Evolutionary conservation across 1,140 invertebrate species (phyloP).

Genomic region (Brachionus manjavacas): DNA sequence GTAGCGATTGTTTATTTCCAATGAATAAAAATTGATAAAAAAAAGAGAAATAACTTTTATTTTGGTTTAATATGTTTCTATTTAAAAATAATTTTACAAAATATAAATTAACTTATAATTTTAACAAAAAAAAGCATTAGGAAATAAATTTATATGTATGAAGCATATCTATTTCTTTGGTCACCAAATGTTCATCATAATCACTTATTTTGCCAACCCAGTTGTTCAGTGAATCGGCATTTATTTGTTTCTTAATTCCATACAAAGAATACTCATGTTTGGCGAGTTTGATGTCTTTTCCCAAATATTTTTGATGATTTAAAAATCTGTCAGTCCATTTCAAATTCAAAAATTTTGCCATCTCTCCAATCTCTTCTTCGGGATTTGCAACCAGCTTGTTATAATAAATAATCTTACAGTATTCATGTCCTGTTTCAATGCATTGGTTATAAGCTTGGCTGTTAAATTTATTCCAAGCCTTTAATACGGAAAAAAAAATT

Average conservation of each 20-base stretch:
- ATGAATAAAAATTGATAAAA: too few relatives aligned
- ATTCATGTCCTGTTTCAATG: not conserved
- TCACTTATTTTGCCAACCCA: not conserved
- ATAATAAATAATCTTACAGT: conserved; percentile 4
- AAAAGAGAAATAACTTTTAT: too few relatives aligned
- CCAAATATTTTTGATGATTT: not conserved
- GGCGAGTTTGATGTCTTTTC: not conserved
- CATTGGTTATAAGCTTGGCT: not conserved
- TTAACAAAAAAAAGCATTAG: not conserved
- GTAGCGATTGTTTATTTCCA: too few relatives aligned
- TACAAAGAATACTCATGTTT: not conserved
- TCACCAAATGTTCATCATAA: not conserved
- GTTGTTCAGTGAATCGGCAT: not conserved
- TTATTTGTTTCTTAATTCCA: not conserved
- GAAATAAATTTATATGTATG: not conserved
- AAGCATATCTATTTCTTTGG: not conserved
- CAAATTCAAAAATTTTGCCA: not conserved
- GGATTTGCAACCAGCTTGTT: not conserved
- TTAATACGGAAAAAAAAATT: not conserved
- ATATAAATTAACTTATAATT: not conserved
- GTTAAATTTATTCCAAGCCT: not conserved
- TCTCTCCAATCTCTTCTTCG: not conserved
- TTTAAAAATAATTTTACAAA: too few relatives aligned
- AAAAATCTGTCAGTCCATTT: not conserved
- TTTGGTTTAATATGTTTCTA: too few relatives aligned